These are phyloP conservation scores for Babyrousa celebensis DNA, from an alignment of 2,797 vertebrate genomes.

Conservation along the genomic window DNA sequence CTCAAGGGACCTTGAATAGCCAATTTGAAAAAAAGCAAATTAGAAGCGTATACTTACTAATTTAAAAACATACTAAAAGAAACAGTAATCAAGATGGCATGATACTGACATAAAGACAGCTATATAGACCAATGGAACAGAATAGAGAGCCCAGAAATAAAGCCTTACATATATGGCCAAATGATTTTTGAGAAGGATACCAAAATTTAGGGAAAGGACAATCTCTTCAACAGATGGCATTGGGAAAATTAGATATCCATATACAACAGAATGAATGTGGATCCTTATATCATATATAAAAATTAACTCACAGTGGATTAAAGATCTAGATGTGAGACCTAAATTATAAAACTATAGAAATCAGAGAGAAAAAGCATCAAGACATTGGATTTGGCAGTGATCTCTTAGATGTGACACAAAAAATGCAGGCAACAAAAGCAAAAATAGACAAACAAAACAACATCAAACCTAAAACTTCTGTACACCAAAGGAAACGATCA, in stretches of 20 bases:
- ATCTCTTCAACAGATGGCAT: neutral
- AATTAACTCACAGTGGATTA: neutral
- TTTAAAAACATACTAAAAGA: constrained; percentile 31
- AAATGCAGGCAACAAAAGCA: neutral
- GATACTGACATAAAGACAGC: neutral
- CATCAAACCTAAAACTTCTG: neutral
- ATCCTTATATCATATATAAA: neutral
- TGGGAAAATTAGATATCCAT: neutral
- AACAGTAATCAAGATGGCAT: neutral
- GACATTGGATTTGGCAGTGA: neutral
- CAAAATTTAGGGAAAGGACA: neutral
- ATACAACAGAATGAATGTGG: neutral
- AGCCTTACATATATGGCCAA: neutral
- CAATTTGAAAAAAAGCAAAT: neutral
- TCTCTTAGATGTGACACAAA: neutral
- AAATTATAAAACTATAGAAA: constrained; percentile 8
- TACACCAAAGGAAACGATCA: neutral
- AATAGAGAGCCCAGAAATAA: constrained; percentile 29
- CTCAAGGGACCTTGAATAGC: neutral
- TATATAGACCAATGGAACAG: neutral
- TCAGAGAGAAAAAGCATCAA: neutral
- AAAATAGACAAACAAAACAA: neutral
- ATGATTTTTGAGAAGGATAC: neutral
- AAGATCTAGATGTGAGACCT: neutral
- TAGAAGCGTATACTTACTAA: neutral